Evolutionary conservation across 2,113 vertebrate genomes (phyloP), one percentile per base, ranked within the genome.

Genomic region (Condylura cristata): DNA sequence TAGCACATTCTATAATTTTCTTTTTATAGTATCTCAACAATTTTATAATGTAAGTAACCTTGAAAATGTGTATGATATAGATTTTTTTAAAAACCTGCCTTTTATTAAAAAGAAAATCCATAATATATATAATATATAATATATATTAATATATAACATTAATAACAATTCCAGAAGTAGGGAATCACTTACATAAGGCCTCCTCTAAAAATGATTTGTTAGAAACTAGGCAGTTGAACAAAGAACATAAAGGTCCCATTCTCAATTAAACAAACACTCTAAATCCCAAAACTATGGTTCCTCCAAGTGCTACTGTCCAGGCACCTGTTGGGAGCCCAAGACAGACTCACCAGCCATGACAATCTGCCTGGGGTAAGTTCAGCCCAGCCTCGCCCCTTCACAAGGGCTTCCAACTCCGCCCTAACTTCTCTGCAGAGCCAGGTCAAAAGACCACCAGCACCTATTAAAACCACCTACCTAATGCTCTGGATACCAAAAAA

Each of bases 1-100:
- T 79, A 93, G 70, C 37, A 81, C n/a, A 91, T 32, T 70, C 53
- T 85, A 86, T 89, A 66, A 82, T 74, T 93, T 96, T 94, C 91
- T 93, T 66, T 80, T 92, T 91, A 61, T 72, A 93, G 56, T 72
- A 83, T 51, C 34, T 93, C 86, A 84, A 76, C 53, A 74, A 91
- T 76, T 95, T 89, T 79, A 89, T 30, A 89, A 92, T 72, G 34
- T 26, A 93, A 93, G 28, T 86, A 96, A 89, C 39, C 79, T 86
- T 89, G 41, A 85, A 92, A 87, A 68, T 28, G 11, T 78, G 81
- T 53, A 53, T n/a, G 58, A 90, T 68, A 56, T 28, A 88, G 87
- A 80, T 90, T 82, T 46, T 76, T 14, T 30, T 6, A 51, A 89
- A 63, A 78, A 51, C 20, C 39, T 91, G 72, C 68, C 75, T 60